Evolutionary conservation across 2,888 invertebrate species (phyloP).

Genomic region (Polia nebulosa): DNA sequence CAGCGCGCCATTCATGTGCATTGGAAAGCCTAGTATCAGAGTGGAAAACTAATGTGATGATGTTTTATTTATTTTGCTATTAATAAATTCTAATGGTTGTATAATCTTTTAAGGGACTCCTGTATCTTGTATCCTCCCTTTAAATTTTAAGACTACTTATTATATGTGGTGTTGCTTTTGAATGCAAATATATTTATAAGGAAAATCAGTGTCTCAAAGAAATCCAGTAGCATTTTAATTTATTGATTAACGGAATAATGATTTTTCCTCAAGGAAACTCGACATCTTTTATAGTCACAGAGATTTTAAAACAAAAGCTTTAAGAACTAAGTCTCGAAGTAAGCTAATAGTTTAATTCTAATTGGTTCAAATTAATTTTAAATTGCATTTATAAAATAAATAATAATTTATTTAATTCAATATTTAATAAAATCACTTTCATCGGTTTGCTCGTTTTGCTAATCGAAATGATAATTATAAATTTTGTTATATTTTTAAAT

Average conservation of each 20-base stretch:
- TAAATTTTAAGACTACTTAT: neutral
- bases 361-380: constrained; percentile 4
- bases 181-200: too few relatives aligned
- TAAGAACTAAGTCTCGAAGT: constrained; percentile 18
- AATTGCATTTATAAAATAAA: constrained; percentile 32
- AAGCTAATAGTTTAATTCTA: neutral
- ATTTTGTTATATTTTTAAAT: constrained; percentile 11
- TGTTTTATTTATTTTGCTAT: too few relatives aligned
- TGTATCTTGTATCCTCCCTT: neutral
- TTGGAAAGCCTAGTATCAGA: too few relatives aligned
- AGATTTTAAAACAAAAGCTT: neutral
- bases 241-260: neutral
- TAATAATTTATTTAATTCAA: constrained; percentile 11
- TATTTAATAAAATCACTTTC: constrained; percentile 1
- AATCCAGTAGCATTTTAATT: neutral
- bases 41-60: too few relatives aligned
- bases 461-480: constrained; percentile 9
- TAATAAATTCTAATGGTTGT: neutral
- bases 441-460: constrained; percentile 15
- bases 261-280: neutral
- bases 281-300: neutral
- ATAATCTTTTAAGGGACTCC: neutral
- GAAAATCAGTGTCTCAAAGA: neutral
- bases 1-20: neutral
- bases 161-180: neutral